phyloP scores from a whole-genome alignment of 2,797 vertebrate species.

The Gobio occitaniae region DNA sequence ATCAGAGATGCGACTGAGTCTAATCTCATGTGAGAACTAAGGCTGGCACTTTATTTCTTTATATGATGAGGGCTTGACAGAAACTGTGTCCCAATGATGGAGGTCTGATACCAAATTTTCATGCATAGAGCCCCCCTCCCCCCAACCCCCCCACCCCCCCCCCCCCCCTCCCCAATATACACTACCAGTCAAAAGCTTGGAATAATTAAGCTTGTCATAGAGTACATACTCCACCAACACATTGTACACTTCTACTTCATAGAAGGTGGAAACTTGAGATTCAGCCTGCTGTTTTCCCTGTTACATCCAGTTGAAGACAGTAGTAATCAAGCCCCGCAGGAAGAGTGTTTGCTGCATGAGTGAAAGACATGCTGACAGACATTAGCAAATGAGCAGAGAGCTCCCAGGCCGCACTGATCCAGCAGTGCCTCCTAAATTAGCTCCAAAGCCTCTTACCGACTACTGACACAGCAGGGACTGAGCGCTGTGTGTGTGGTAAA shows the following conservation, averaged over 20 bases:
- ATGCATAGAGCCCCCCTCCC: background rate
- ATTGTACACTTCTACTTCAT: constrained; percentile 12
- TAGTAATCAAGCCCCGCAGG: constrained; percentile 44
- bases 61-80: background rate
- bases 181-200: too few relatives aligned
- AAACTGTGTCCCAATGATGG: background rate
- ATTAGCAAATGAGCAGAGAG: constrained; percentile 43
- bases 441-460: constrained; percentile 24
- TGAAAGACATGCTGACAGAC: constrained; percentile 43
- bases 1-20: constrained; percentile 27
- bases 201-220: background rate
- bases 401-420: constrained; percentile 24
- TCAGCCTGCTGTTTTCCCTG: background rate
- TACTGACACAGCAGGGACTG: constrained; percentile 32
- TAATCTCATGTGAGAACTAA: constrained; percentile 3
- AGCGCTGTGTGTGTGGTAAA: constrained; percentile 5
- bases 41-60: constrained; percentile 1
- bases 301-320: constrained; percentile 36
- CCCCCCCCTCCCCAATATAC: too few relatives aligned
- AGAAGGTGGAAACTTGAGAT: constrained; percentile 3
- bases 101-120: background rate
- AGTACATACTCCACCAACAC: background rate
- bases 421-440: constrained; percentile 41
- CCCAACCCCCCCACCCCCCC: too few relatives aligned
- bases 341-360: constrained; percentile 29